A percentile compares a stretch with the other conserved stretches of the same genome.
These are phyloP conservation scores for Patella ulyssiponensis DNA, from an alignment of 2,888 invertebrate species.

Conservation along the genomic window DNA sequence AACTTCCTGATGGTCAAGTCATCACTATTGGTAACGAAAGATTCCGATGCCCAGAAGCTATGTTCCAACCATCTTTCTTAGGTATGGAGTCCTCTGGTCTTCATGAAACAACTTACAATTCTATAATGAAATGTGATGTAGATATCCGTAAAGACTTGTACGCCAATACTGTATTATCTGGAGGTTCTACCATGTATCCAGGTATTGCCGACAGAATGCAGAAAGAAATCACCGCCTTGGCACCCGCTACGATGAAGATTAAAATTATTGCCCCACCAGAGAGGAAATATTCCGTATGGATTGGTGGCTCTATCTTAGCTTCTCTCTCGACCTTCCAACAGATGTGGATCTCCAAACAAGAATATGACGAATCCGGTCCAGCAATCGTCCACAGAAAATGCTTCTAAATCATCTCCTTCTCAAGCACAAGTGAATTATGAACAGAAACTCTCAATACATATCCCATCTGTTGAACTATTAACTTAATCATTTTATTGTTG, in stretches of 20 bases:
- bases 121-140: conserved; percentile 64
- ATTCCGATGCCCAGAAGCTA: conserved; percentile 46
- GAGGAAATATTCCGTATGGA: conserved; percentile 98
- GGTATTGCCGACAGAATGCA: conserved; percentile 98
- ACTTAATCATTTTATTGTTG: no score
- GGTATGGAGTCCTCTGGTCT: conserved; percentile 79
- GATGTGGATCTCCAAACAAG: conserved; percentile 67
- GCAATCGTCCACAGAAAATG: conserved; percentile 76
- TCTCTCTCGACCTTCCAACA: conserved; percentile 75
- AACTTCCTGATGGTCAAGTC: conserved; percentile 58
- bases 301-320: conserved; percentile 97
- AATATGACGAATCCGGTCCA: conserved; percentile 65
- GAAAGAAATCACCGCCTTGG: conserved; percentile 93
- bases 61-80: conserved; percentile 46
- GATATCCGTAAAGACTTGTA: conserved; percentile 62
- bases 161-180: conserved; percentile 82
- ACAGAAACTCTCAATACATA: no score
- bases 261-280: conserved; percentile 92
- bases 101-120: conserved; percentile 61
- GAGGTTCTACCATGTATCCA: conserved; percentile 96
- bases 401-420: conserved; percentile 44
- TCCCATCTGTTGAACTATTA: no score
- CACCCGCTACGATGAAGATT: conserved; percentile 79
- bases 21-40: conserved; percentile 55
- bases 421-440: background rate